These are phyloP conservation scores for Calephelis perditalis DNA, from an alignment of 2,888 invertebrate genomes.

Conservation along the genomic window DNA sequence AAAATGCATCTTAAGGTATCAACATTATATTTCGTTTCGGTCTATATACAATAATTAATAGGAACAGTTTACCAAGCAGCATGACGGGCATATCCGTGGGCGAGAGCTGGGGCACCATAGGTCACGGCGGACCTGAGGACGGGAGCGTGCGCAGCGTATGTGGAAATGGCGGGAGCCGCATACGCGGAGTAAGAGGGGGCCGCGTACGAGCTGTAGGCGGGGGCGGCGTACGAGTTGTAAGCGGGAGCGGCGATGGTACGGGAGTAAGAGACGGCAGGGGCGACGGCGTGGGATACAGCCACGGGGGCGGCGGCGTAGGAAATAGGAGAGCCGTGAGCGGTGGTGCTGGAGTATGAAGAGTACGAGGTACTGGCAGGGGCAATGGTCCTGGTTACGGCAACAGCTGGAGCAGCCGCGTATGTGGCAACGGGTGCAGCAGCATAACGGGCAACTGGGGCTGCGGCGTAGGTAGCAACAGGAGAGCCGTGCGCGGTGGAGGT, in stretches of 20 bases:
- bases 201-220: conserved; percentile 27
- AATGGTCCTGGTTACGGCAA: conserved; percentile 29
- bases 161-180: conserved; percentile 36
- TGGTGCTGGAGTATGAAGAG: conserved; percentile 35
- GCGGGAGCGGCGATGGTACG: conserved; percentile 78
- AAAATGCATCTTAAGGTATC: neutral
- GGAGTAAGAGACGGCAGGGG: conserved; percentile 34
- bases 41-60: neutral
- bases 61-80: conserved; percentile 10
- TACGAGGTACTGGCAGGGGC: conserved; percentile 32
- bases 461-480: conserved; percentile 49
- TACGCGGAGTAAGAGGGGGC: conserved; percentile 40
- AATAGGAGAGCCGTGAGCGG: conserved; percentile 30
- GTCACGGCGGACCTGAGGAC: conserved; percentile 62
- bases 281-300: conserved; percentile 37
- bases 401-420: conserved; percentile 40
- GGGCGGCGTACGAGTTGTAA: conserved; percentile 58
- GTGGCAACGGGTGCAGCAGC: conserved; percentile 45
- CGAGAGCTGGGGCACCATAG: conserved; percentile 80
- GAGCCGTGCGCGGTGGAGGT: conserved; percentile 37
- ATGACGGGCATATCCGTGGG: conserved; percentile 48
- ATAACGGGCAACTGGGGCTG: conserved; percentile 42
- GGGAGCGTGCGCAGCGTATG: conserved; percentile 50
- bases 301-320: conserved; percentile 26
- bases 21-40: neutral